These are phyloP conservation scores for Hemichromis elongatus DNA, from an alignment of 2,113 vertebrate genomes.

Conservation along the genomic window DNA sequence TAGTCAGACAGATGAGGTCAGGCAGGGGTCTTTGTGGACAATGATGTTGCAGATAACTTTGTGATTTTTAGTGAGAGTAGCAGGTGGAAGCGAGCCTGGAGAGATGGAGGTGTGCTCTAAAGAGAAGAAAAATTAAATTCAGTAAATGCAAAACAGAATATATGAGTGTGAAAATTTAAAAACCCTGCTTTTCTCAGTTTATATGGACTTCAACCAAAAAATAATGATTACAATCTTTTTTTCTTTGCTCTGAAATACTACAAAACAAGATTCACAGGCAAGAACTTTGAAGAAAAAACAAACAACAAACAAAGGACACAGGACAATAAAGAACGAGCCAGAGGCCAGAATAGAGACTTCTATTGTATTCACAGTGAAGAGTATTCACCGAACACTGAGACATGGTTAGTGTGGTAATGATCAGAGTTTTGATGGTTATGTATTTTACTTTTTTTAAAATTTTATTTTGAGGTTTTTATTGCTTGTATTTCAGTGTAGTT, in stretches of 20 bases:
- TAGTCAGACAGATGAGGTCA: not conserved
- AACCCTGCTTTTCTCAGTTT: not conserved
- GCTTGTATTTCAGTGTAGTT: not conserved
- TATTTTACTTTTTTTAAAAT: not conserved
- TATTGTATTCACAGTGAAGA: not conserved
- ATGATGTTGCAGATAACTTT: not conserved
- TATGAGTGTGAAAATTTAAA: not conserved
- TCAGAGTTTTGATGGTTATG: not conserved
- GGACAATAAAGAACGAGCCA: accelerated
- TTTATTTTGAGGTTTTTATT: not conserved
- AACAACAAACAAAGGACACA: not conserved
- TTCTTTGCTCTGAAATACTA: not conserved
- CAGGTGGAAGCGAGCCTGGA: not conserved
- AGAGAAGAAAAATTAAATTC: not conserved
- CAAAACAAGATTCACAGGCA: not conserved
- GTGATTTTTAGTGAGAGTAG: not conserved
- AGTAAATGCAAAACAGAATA: not conserved
- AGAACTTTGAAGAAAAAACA: not conserved
- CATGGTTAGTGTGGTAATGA: not conserved
- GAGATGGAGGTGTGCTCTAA: not conserved
- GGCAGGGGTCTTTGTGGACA: not conserved
- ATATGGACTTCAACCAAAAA: not conserved
- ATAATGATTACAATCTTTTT: not conserved
- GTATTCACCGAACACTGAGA: not conserved
- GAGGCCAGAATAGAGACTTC: not conserved